phyloP scores from a whole-genome alignment of 1,140 invertebrate genomes.

The Holotrichia oblita region DNA sequence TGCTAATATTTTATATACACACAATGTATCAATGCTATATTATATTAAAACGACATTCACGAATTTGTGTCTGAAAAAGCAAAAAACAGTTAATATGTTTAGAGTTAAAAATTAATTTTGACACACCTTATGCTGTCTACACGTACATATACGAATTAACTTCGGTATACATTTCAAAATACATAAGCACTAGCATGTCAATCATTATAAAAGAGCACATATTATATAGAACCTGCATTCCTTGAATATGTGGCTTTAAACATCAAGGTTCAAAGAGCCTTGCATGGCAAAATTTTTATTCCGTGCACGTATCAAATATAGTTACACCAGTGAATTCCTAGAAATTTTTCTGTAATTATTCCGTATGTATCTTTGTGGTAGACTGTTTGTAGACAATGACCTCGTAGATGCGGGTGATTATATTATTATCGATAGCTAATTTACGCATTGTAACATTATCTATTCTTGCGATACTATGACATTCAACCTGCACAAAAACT shows the following conservation, averaged over 20 bases:
- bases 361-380: not conserved
- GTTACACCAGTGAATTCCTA: slow-evolving; percentile 17
- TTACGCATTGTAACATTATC: not conserved
- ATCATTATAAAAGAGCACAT: too few relatives aligned
- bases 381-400: slow-evolving; percentile 23
- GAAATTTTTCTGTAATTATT: slow-evolving; percentile 12
- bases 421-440: not conserved
- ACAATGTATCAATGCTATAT: too few relatives aligned
- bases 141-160: too few relatives aligned
- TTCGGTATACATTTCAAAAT: too few relatives aligned
- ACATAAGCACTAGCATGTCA: too few relatives aligned
- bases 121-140: too few relatives aligned
- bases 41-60: too few relatives aligned
- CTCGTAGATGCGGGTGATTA: not conserved
- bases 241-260: not conserved
- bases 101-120: too few relatives aligned
- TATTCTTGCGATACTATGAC: not conserved
- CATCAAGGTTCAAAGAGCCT: slow-evolving; percentile 16
- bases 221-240: not conserved
- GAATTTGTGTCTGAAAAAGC: too few relatives aligned
- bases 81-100: too few relatives aligned
- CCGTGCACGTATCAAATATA: not conserved
- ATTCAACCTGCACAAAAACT: not conserved
- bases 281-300: slow-evolving; percentile 14
- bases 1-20: too few relatives aligned